Percentiles rank a stretch among this genome's conserved stretches.
Evolutionary conservation across 2,797 vertebrate species (phyloP).

Genomic region (Threskiornis aethiopicus): DNA sequence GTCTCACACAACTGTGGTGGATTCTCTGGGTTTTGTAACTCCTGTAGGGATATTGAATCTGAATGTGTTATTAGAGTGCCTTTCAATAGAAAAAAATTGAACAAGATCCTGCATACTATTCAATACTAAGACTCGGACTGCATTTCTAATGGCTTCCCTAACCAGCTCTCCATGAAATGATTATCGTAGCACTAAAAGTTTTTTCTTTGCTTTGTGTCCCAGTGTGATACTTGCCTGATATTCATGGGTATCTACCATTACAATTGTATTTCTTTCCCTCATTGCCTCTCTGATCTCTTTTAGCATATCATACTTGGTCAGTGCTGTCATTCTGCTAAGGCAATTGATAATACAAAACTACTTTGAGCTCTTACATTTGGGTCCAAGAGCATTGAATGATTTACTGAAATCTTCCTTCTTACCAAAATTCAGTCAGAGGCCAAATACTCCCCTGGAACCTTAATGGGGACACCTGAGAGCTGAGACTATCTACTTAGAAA

Average conservation of each 20-base stretch:
- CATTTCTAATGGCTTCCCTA: neutral
- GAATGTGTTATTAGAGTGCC: neutral
- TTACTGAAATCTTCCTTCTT: neutral
- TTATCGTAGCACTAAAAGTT: neutral
- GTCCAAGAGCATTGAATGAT: neutral
- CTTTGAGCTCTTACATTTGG: neutral
- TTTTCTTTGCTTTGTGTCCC: neutral
- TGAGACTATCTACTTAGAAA: neutral
- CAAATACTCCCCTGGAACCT: neutral
- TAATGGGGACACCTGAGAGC: neutral
- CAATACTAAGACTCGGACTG: neutral
- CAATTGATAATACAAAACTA: neutral
- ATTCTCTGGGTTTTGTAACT: constrained; percentile 11
- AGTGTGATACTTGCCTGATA: neutral
- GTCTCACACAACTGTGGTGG: neutral
- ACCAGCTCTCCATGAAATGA: neutral
- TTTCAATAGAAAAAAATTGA: neutral
- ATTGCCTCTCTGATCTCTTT: neutral
- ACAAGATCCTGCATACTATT: neutral
- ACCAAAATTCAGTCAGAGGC: neutral
- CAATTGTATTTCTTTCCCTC: neutral
- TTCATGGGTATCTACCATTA: neutral
- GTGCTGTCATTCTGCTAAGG: neutral
- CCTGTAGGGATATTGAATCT: neutral
- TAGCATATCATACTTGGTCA: rapidly evolving